phyloP scores from a whole-genome alignment of 2,113 vertebrate genomes.

The Nesogale talazaci region DNA sequence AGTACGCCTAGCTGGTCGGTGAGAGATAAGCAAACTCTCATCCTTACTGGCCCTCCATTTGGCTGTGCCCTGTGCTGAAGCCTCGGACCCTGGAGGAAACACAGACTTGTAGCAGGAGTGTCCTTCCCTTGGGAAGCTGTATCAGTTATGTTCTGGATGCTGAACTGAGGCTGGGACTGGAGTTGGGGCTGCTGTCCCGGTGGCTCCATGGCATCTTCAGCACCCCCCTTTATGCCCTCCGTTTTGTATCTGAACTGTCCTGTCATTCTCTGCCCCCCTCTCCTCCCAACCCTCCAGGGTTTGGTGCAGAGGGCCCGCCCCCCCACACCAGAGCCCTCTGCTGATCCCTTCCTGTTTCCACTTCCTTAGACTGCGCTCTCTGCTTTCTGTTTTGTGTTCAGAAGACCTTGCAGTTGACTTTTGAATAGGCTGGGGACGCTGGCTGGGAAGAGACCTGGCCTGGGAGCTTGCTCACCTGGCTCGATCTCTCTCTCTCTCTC shows the following conservation, averaged over 20 bases:
- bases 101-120: neutral
- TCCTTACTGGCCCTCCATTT: neutral
- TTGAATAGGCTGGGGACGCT: neutral
- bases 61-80: neutral
- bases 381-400: conserved; percentile 9
- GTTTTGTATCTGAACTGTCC: neutral
- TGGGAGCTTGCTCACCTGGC: neutral
- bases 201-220: neutral
- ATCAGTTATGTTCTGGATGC: neutral
- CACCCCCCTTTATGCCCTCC: neutral
- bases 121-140: neutral
- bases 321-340: neutral
- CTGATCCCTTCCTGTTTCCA: neutral
- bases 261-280: neutral
- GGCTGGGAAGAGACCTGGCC: neutral
- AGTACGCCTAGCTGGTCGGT: neutral
- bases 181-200: neutral
- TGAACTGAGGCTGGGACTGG: neutral
- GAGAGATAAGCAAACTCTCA: neutral
- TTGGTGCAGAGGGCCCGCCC: neutral
- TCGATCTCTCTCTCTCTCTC: conserved; percentile 72
- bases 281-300: neutral
- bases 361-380: conserved; percentile 27
- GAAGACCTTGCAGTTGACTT: neutral
- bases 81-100: neutral